A percentile compares a stretch with the other conserved stretches of the same genome.
Evolutionary conservation across 2,888 invertebrate genomes (phyloP).

Genomic region (Polydesmus complanatus): DNA sequence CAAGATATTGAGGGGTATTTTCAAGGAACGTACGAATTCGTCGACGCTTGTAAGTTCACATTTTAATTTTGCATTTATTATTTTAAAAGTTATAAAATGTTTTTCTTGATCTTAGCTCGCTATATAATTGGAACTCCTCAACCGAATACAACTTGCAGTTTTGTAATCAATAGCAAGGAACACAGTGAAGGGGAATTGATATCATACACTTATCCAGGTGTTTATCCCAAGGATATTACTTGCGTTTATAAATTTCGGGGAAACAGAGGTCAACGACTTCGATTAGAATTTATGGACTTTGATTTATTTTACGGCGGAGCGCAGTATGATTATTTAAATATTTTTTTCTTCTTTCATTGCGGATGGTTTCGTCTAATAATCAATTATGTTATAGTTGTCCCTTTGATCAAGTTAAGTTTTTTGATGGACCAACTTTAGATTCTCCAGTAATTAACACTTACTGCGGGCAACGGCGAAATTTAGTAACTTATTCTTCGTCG

Average conservation of each 20-base stretch:
- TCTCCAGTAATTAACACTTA: conserved; percentile 88
- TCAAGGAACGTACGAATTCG: conserved; percentile 76
- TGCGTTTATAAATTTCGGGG: conserved; percentile 92
- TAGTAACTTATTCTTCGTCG: conserved; percentile 88
- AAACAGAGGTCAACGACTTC: conserved; percentile 72
- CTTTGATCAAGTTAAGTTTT: conserved; percentile 93
- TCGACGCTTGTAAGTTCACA: conserved; percentile 72
- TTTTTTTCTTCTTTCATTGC: neutral
- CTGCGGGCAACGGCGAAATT: conserved; percentile 91
- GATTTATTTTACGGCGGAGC: conserved; percentile 96
- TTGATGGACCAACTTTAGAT: conserved; percentile 80
- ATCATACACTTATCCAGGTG: conserved; percentile 97
- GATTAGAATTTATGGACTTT: conserved; percentile 93
- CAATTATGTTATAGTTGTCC: conserved; percentile 60
- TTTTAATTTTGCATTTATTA: neutral
- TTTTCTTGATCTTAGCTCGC: conserved; percentile 38
- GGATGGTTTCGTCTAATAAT: neutral
- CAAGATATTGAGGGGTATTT: conserved; percentile 69
- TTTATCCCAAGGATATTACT: conserved; percentile 89
- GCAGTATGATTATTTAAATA: conserved; percentile 93
- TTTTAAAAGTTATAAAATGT: neutral
- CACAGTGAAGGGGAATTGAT: conserved; percentile 70
- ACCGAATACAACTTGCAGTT: conserved; percentile 70
- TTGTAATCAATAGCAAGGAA: conserved; percentile 54
- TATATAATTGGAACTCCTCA: conserved; percentile 83